Evolutionary conservation across 2,888 invertebrate genomes (phyloP).

Genomic region (Platypus cylindrus): DNA sequence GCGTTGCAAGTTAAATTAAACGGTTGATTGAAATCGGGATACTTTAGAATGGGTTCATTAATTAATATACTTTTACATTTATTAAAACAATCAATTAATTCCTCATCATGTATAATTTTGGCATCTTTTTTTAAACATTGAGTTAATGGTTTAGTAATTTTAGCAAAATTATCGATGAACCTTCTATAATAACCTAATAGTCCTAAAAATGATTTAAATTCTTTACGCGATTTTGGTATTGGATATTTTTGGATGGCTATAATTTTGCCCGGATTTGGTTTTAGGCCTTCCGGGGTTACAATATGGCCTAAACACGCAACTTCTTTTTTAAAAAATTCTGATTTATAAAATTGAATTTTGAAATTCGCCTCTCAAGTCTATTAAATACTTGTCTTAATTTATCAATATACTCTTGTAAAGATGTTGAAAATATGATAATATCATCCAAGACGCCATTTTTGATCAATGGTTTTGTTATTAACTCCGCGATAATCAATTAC

Average conservation of each 20-base stretch:
- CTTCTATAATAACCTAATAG: constrained; percentile 7
- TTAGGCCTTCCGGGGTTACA: constrained; percentile 8
- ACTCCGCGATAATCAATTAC: constrained; percentile 14
- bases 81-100: constrained; percentile 12
- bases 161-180: constrained; percentile 7
- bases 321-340: constrained; percentile 8
- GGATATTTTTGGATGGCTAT: constrained; percentile 8
- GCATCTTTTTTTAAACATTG: constrained; percentile 12
- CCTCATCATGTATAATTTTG: constrained; percentile 5
- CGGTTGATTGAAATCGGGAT: constrained; percentile 9
- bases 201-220: constrained; percentile 10
- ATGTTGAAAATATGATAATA: constrained; percentile 20
- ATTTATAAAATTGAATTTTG: constrained; percentile 17
- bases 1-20: constrained; percentile 12
- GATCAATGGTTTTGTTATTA: constrained; percentile 14
- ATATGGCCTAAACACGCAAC: constrained; percentile 7
- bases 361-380: constrained; percentile 13
- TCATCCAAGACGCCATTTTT: too few relatives aligned
- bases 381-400: constrained; percentile 15
- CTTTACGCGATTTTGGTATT: constrained; percentile 8
- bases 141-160: constrained; percentile 10
- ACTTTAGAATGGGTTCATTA: constrained; percentile 8
- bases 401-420: constrained; percentile 21
- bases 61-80: constrained; percentile 6
- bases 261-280: constrained; percentile 9